A percentile compares a stretch with the other conserved stretches of the same genome.
Evolutionary conservation across 2,888 invertebrate genomes (phyloP).

Genomic region (Auanema freiburgensis): DNA sequence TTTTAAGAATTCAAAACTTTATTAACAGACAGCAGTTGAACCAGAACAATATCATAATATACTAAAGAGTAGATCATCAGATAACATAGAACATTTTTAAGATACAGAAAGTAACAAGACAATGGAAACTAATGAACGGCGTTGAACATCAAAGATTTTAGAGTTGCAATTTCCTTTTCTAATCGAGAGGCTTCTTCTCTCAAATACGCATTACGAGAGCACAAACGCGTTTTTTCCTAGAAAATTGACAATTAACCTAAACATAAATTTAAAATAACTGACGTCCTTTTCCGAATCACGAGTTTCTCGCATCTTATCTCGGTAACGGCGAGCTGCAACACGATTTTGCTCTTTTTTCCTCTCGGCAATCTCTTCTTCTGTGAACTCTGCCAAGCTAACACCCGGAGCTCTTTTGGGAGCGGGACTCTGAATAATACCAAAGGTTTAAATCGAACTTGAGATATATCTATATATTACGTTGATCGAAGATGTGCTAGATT

Average conservation of each 20-base stretch:
- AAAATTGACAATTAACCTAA: conserved; percentile 10
- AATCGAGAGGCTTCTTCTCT: conserved; percentile 43
- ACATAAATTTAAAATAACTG: background rate
- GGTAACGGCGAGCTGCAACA: conserved; percentile 54
- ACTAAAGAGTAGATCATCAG: too few species aligned
- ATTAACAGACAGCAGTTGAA: too few species aligned
- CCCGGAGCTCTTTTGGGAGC: conserved; percentile 37
- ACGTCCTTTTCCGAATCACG: conserved; percentile 21
- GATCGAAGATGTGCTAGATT: background rate
- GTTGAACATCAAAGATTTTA: conserved; percentile 32
- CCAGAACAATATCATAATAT: too few species aligned
- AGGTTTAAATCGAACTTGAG: background rate
- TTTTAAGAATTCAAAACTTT: too few species aligned
- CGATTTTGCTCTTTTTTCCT: conserved; percentile 62
- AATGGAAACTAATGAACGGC: conserved; percentile 7
- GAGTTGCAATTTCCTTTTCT: conserved; percentile 43
- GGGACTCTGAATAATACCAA: background rate
- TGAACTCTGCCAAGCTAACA: conserved; percentile 41
- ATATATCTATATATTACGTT: background rate
- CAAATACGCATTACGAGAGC: conserved; percentile 46
- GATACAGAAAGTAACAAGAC: too few species aligned
- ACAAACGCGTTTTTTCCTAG: conserved; percentile 35
- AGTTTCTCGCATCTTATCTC: conserved; percentile 38
- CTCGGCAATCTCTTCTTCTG: conserved; percentile 51
- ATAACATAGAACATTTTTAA: too few species aligned